Evolutionary conservation across 2,113 vertebrate species (phyloP).

Genomic region (Hemiprocne comata): DNA sequence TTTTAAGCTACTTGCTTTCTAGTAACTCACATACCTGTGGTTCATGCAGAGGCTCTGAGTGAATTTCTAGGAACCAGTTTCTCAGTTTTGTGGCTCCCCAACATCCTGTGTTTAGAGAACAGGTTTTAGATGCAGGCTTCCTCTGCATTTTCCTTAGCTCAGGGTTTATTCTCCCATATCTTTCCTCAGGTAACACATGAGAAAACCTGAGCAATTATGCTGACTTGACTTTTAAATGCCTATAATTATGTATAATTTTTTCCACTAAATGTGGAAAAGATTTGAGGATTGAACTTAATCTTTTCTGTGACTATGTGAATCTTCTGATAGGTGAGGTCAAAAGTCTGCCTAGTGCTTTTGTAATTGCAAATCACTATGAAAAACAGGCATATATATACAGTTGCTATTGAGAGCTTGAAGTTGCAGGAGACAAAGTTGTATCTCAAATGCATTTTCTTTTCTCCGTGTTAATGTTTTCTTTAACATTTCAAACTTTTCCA

Average conservation of each 20-base stretch:
- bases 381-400: neutral
- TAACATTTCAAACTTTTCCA: constrained; percentile 60
- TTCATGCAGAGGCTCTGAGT: neutral
- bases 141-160: neutral
- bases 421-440: neutral
- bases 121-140: neutral
- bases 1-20: neutral
- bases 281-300: neutral
- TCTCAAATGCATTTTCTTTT: neutral
- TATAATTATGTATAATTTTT: neutral
- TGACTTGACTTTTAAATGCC: neutral
- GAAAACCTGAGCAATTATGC: neutral
- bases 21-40: neutral
- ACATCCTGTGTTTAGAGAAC: neutral
- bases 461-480: neutral
- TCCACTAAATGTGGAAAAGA: neutral
- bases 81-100: neutral
- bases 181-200: neutral
- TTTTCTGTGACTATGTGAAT: neutral
- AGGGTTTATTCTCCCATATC: neutral
- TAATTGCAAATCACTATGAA: neutral
- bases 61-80: neutral
- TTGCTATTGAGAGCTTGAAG: neutral
- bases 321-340: neutral
- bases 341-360: neutral